phyloP scores from a whole-genome alignment of 2,113 vertebrate genomes.

The Tragelaphus imberbis region DNA sequence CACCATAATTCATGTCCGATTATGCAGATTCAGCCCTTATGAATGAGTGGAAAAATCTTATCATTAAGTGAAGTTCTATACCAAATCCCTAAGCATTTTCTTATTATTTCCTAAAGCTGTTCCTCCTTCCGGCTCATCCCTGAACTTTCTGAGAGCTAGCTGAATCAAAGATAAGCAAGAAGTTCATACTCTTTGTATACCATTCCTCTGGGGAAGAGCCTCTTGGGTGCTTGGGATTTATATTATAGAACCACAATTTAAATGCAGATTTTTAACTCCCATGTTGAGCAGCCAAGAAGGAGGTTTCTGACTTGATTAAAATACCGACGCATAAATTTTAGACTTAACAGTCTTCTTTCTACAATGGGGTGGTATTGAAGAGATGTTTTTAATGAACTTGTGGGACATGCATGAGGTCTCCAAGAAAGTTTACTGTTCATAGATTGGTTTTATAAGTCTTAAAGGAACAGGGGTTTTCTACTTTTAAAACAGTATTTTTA shows the following conservation, averaged over 20 bases:
- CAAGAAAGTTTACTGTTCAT: conserved; percentile 32
- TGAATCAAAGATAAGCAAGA: conserved; percentile 62
- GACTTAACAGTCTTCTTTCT: conserved; percentile 67
- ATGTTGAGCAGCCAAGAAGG: conserved; percentile 49
- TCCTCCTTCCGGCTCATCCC: conserved; percentile 52
- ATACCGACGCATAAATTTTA: conserved; percentile 69
- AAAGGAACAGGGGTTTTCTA: conserved; percentile 47
- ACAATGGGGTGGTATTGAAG: conserved; percentile 33
- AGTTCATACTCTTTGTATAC: conserved; percentile 25
- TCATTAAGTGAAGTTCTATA: conserved; percentile 54
- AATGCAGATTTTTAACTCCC: conserved; percentile 79
- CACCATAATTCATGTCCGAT: conserved; percentile 60
- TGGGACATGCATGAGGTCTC: conserved; percentile 57
- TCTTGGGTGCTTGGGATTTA: conserved; percentile 54
- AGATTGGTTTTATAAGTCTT: conserved; percentile 39
- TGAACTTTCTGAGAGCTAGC: conserved; percentile 52
- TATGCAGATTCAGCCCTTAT: conserved; percentile 50
- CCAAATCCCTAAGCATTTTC: conserved; percentile 50
- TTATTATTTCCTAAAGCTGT: conserved; percentile 59
- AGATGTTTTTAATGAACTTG: conserved; percentile 58
- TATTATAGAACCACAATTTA: conserved; percentile 77
- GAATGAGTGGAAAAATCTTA: conserved; percentile 50
- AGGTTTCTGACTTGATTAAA: conserved; percentile 75
- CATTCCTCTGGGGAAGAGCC: conserved; percentile 35
- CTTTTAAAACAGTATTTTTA: background rate